phyloP scores from a whole-genome alignment of 2,888 invertebrate species.

The Globia sparganii region DNA sequence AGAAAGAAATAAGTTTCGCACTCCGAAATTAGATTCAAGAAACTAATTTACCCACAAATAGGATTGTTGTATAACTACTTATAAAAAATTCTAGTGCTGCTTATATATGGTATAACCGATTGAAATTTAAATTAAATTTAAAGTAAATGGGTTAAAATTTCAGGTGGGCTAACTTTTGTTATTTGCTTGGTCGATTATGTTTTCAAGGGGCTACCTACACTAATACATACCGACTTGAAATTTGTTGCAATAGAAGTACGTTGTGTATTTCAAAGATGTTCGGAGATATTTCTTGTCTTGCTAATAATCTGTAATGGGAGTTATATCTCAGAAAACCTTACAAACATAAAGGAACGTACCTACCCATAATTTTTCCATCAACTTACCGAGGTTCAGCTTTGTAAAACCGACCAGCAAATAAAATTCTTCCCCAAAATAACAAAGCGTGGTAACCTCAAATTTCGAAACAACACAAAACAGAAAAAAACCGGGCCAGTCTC shows the following conservation, averaged over 20 bases:
- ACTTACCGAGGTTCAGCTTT: background rate
- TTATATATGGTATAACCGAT: conserved; percentile 34
- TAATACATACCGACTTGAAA: background rate
- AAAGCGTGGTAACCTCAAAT: conserved; percentile 10
- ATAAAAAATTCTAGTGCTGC: conserved; percentile 40
- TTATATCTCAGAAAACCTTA: background rate
- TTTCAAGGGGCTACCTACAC: no score
- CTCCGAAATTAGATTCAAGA: conserved; percentile 63
- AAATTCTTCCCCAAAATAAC: background rate
- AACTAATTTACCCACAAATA: conserved; percentile 65
- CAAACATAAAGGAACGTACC: background rate
- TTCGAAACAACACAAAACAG: conserved; percentile 27
- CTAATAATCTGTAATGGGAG: background rate
- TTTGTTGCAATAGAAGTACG: background rate
- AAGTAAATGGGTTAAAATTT: background rate
- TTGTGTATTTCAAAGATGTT: background rate
- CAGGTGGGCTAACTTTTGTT: background rate
- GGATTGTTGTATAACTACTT: conserved; percentile 39
- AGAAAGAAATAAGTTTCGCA: conserved; percentile 64
- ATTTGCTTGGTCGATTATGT: background rate
- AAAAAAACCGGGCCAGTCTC: conserved; percentile 12
- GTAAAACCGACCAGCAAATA: background rate
- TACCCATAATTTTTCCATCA: background rate
- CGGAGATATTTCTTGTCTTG: background rate
- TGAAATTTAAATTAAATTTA: conserved; percentile 35